Evolutionary conservation across 2,888 invertebrate species (phyloP).

Genomic region (Marasmarcha lunaedactyla): DNA sequence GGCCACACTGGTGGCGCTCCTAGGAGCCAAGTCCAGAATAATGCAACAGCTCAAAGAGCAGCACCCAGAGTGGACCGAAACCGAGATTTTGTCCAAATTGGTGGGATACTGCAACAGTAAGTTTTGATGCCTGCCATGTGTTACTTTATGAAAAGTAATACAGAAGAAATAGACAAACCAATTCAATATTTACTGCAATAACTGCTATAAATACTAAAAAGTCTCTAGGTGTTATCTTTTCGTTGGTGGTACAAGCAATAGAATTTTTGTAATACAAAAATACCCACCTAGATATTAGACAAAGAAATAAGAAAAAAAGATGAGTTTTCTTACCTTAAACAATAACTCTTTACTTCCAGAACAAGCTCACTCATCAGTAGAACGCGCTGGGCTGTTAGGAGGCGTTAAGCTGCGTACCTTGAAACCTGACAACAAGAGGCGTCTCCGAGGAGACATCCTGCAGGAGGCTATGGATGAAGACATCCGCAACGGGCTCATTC

Average conservation of each 20-base stretch:
- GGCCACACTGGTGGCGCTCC: slow-evolving; percentile 89
- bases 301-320: no score
- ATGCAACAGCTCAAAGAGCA: slow-evolving; percentile 76
- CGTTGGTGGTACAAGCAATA: no score
- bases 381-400: slow-evolving; percentile 89
- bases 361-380: slow-evolving; percentile 94
- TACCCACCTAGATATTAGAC: no score
- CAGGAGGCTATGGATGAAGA: slow-evolving; percentile 87
- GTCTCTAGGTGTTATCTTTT: no score
- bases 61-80: slow-evolving; percentile 81
- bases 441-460: slow-evolving; percentile 80
- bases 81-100: slow-evolving; percentile 80
- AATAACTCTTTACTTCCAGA: slow-evolving; percentile 61
- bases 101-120: slow-evolving; percentile 89
- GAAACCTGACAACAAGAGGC: slow-evolving; percentile 77
- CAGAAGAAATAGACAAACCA: no score
- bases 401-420: slow-evolving; percentile 85
- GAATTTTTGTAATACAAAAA: no score
- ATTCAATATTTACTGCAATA: no score
- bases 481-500: slow-evolving; percentile 88
- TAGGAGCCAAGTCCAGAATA: slow-evolving; percentile 88
- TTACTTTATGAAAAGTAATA: no score
- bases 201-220: no score
- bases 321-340: no score
- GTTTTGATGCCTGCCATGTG: slow-evolving; percentile 24